phyloP scores from a whole-genome alignment of 2,113 vertebrate genomes.

The Willisornis vidua region DNA sequence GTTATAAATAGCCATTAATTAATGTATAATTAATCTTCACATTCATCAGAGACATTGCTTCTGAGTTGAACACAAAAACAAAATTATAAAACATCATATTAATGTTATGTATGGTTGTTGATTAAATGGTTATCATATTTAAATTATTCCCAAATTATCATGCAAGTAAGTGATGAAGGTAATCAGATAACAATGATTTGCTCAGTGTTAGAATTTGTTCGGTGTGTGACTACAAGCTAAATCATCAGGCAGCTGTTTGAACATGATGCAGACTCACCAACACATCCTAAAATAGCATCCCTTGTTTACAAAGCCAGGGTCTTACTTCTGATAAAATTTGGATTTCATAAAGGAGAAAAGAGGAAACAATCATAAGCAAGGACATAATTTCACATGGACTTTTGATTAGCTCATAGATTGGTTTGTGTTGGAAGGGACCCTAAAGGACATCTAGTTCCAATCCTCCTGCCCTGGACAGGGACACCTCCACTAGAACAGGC shows the following conservation, averaged over 20 bases:
- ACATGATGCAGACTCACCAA: not conserved
- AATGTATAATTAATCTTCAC: slow-evolving; percentile 13
- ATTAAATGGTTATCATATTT: not conserved
- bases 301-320: not conserved
- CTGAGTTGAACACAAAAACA: not conserved
- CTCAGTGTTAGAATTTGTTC: not conserved
- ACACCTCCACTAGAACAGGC: not conserved
- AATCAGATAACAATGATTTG: slow-evolving; percentile 24
- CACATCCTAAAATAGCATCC: not conserved
- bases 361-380: not conserved
- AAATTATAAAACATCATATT: slow-evolving; percentile 10
- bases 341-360: not conserved
- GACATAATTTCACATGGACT: not conserved
- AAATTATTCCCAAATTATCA: slow-evolving; percentile 1
- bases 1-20: slow-evolving; percentile 47
- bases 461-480: not conserved
- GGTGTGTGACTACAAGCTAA: not conserved
- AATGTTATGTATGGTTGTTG: not conserved
- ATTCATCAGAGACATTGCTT: not conserved
- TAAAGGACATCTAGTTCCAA: not conserved
- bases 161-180: not conserved
- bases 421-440: not conserved
- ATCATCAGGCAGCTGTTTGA: not conserved
- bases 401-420: not conserved
- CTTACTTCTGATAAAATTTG: not conserved